Evolutionary conservation across 2,888 invertebrate genomes (phyloP).

Genomic region (Lottia scabra): DNA sequence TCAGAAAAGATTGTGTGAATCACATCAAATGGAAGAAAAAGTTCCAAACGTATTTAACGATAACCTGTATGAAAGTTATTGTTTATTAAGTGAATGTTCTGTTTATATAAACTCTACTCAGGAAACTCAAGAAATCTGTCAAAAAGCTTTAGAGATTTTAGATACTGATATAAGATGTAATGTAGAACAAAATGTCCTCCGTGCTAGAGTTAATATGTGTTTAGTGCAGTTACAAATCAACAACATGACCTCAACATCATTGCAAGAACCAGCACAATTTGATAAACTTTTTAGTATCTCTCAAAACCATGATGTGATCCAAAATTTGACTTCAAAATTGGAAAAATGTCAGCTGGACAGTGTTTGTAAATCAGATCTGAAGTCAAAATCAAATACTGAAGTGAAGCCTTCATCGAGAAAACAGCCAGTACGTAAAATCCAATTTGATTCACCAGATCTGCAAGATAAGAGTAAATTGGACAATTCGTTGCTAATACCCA

Average conservation of each 20-base stretch:
- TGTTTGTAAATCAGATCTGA: neutral
- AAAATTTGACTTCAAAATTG: neutral
- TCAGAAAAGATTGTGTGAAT: neutral
- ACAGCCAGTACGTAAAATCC: neutral
- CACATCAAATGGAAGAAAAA: neutral
- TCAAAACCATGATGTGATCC: neutral
- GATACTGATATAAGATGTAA: neutral
- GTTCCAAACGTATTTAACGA: neutral
- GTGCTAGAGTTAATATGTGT: constrained; percentile 1
- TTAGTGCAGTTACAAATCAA: neutral
- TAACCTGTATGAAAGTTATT: neutral
- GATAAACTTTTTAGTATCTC: neutral
- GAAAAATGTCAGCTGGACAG: neutral
- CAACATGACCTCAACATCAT: neutral
- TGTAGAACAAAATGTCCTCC: neutral
- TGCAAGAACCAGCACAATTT: neutral
- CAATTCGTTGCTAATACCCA: no score
- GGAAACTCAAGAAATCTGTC: neutral
- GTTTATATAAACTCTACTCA: neutral
- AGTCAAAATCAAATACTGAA: neutral
- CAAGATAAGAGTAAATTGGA: neutral
- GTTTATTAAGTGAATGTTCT: neutral
- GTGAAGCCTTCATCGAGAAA: neutral
- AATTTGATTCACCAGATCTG: neutral
- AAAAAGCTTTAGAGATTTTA: neutral